Evolutionary conservation across 2,888 invertebrate species (phyloP), one percentile per base, ranked within the genome.

Genomic region (Caenorhabditis panamensis): DNA sequence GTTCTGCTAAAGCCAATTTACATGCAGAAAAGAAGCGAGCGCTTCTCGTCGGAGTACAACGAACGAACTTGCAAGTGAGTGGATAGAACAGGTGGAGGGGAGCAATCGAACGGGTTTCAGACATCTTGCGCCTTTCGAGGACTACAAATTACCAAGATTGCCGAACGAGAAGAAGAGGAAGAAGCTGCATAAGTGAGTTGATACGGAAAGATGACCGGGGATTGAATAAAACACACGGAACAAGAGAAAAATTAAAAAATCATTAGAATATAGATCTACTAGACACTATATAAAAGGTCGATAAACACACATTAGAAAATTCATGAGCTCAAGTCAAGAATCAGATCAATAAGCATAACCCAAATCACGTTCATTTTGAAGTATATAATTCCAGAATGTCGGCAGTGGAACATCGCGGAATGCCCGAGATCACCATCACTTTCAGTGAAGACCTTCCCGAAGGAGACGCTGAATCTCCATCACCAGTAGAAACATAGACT

Each of bases 41-140:
- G 85, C 44, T 76, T 73, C 61, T 73, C 79, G 16, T 85, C 85
- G 36, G 86, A 86, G 53, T 86, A 86, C 80, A 86, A 85, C 69
- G 84, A 85, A 61, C 63, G 86, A 76, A 85, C 85, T 8, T 75
- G 79, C 75, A 73, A 67, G 79, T 79, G 54, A 79, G 72, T 62
- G 13, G 22, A n/a, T n/a, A n/a, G 22, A 53, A 18, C 18, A 2
- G 26, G 3, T 2, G 22, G 1, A 4, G 2, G 13, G 3, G 31
- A 44, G 28, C n/a, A 28, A 5, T 20, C 3, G 22, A 18, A 24
- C 49, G 37, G 22, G 24, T 72, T 79, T 22, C 59, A 79, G 79
- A 62, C 79, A 79, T 69, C 75, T 75, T 47, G 68, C 64, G 24
- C 79, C 73, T 68, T 79, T 75, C 79, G 79, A 75, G 37, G 75